A percentile compares a stretch with the other conserved stretches of the same genome.
Conservation (phyloP, 2,888 invertebrate genomes). For the Brachycybe producta region DNA sequence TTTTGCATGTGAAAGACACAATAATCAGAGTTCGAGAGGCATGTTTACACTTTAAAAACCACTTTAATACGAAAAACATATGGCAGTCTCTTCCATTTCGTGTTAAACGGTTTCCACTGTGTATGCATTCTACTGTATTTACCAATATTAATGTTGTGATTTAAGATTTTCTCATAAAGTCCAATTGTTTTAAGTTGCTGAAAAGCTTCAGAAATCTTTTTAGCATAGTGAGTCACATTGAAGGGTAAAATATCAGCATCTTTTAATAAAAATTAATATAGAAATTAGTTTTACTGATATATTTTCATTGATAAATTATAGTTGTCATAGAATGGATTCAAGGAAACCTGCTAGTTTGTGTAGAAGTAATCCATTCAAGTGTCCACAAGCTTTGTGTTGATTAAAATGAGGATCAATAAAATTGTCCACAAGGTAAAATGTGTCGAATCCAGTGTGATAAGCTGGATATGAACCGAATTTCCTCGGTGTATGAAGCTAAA, state of each 20-base stretch:
- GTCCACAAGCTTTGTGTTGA: neutral
- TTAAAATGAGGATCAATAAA: slow-evolving; percentile 30
- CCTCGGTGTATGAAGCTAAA: neutral
- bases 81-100: too few species aligned
- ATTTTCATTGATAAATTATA: too few species aligned
- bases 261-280: neutral
- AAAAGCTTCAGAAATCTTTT: neutral
- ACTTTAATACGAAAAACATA: too few species aligned
- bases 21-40: too few species aligned
- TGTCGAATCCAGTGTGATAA: slow-evolving; percentile 34
- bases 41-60: too few species aligned
- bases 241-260: slow-evolving; percentile 7
- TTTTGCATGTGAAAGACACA: too few species aligned
- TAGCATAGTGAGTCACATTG: slow-evolving; percentile 7
- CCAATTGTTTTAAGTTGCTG: neutral
- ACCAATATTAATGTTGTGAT: slow-evolving; percentile 1
- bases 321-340: too few species aligned
- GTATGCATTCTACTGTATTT: neutral
- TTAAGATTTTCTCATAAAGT: neutral
- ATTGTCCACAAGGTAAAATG: slow-evolving; percentile 29
- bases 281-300: too few species aligned
- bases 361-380: slow-evolving; percentile 3
- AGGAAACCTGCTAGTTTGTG: neutral
- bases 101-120: too few species aligned
- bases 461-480: slow-evolving; percentile 28